Conservation (phyloP, 1,140 invertebrate genomes). For the Cydia strobilella region DNA sequence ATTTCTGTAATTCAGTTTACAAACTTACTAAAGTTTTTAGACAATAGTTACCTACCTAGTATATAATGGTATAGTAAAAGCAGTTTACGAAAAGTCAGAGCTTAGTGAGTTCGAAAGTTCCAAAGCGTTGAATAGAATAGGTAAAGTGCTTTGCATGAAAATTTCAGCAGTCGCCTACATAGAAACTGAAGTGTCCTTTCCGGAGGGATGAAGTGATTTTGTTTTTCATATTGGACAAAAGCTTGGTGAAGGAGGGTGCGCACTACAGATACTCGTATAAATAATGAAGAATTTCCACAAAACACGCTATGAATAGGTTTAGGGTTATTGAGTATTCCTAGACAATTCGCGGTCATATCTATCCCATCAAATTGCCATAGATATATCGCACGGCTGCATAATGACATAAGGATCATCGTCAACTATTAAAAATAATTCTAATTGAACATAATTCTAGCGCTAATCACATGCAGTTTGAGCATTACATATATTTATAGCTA, state of each 20-base stretch:
- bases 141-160: conserved; percentile 8
- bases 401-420: too few species aligned
- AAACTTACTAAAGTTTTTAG: neutral
- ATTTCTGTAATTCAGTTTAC: neutral
- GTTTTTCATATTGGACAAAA: conserved; percentile 21
- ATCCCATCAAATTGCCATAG: too few species aligned
- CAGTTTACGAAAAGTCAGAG: neutral
- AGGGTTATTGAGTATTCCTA: neutral
- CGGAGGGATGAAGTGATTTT: conserved; percentile 18
- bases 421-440: too few species aligned
- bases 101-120: conserved; percentile 16
- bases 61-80: conserved; percentile 6
- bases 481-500: too few species aligned
- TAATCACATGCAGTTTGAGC: too few species aligned
- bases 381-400: too few species aligned
- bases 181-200: conserved; percentile 26
- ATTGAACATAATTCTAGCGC: too few species aligned
- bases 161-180: neutral
- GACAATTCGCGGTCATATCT: neutral
- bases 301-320: neutral
- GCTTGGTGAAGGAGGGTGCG: neutral
- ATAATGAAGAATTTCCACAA: neutral
- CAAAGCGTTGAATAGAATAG: neutral
- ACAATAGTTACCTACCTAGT: neutral
- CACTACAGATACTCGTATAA: neutral